Percentiles rank a stretch among this genome's conserved stretches.
Evolutionary conservation across 2,888 invertebrate species (phyloP).

Genomic region (Dioctria rufipes): DNA sequence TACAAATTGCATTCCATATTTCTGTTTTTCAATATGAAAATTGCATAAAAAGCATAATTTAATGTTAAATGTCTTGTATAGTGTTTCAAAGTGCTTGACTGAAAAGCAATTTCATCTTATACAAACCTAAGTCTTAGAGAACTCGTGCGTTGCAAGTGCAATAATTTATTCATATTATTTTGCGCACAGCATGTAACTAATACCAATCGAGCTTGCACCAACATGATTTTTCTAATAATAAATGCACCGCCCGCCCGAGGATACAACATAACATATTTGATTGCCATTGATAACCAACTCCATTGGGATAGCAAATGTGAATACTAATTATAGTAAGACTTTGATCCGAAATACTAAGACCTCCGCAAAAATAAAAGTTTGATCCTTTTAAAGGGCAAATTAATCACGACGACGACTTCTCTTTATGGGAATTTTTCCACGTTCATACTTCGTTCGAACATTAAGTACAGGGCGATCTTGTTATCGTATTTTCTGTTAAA

Average conservation of each 20-base stretch:
- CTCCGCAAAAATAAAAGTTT: background rate
- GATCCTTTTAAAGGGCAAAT: conserved; percentile 12
- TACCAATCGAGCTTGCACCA: conserved; percentile 4
- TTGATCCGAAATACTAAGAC: too few relatives aligned
- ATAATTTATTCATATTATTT: conserved; percentile 34
- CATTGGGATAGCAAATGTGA: conserved; percentile 32
- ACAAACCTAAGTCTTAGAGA: too few relatives aligned
- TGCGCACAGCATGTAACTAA: conserved; percentile 10
- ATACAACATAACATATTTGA: background rate
- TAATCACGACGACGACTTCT: background rate
- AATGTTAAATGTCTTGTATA: too few relatives aligned
- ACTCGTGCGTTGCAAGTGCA: background rate
- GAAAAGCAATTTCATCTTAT: too few relatives aligned
- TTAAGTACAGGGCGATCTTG: background rate
- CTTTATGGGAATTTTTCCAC: conserved; percentile 28
- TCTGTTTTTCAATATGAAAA: too few relatives aligned
- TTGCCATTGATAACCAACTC: background rate
- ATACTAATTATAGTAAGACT: background rate
- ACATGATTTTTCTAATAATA: conserved; percentile 26
- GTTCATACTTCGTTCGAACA: background rate
- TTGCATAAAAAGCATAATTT: too few relatives aligned
- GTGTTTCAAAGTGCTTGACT: too few relatives aligned
- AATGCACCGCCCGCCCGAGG: conserved; percentile 6
- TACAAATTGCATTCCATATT: too few relatives aligned
- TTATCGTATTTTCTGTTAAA: background rate